These are phyloP conservation scores for Caenorhabditis tropicalis DNA, from an alignment of 1,140 invertebrate genomes.

Conservation along the genomic window DNA sequence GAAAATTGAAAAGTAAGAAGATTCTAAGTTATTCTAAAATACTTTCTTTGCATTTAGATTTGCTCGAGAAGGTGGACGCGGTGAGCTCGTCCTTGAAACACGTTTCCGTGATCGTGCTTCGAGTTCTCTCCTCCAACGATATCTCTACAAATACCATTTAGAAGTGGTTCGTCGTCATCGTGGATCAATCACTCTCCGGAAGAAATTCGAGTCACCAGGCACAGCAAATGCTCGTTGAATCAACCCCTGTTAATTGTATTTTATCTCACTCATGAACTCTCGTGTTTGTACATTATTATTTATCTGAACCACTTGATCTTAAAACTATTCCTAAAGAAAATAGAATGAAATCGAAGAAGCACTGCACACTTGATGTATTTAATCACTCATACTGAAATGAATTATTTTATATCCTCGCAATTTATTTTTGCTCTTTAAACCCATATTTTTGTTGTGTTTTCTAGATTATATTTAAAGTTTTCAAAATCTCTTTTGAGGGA, in stretches of 20 bases:
- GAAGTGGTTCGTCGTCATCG: constrained; percentile 48
- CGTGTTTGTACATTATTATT: not conserved
- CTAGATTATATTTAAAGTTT: not conserved
- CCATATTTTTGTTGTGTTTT: not conserved
- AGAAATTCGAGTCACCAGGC: constrained; percentile 10
- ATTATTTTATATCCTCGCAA: too few species aligned
- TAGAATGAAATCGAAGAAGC: not conserved
- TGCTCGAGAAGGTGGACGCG: constrained; percentile 20
- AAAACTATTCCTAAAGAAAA: not conserved
- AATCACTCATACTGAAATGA: too few species aligned
- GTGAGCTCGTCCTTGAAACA: not conserved
- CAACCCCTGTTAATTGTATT: not conserved
- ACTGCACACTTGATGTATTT: not conserved
- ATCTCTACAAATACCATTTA: constrained; percentile 44
- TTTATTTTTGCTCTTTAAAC: too few species aligned
- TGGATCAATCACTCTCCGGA: constrained; percentile 40
- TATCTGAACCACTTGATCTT: not conserved
- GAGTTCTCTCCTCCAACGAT: constrained; percentile 12
- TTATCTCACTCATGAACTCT: not conserved
- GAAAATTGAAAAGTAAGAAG: constrained; percentile 24
- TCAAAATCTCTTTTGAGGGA: not conserved
- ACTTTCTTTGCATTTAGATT: not conserved
- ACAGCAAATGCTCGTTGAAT: not conserved
- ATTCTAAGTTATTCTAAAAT: not conserved
- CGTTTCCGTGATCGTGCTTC: constrained; percentile 8